Base-by-base conservation (phyloP, 2,113 vertebrate genomes). In the Archocentrus centrarchus region DNA sequence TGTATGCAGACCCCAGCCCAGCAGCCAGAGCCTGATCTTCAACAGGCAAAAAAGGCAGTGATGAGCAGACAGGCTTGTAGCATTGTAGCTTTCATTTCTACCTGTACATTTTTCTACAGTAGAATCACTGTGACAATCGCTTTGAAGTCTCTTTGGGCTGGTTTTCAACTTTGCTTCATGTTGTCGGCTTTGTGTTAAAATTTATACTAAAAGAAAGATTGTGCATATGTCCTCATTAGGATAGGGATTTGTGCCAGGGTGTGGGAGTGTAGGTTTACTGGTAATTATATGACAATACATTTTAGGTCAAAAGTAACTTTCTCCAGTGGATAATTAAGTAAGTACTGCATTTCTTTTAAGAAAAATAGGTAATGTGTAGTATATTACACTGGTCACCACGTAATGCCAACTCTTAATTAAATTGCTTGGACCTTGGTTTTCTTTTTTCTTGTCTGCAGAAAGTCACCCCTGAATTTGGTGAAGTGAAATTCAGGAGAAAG, bases 11-110 rank as follows among this genome's bases (percentile, higher is more conserved):
- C n/a, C 22, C 39, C 44, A 17, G 39, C 39, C 39, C 39, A 66
- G 63, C 63, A 47, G 63, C 2, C 39, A 68, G 63, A 68, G 63
- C 39, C 63, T 68, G 22, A 68, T 68, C 63, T 68, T 68, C 17
- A 68, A 47, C 63, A 68, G 22, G 50, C 17, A 18, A 53, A 7
- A 41, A 66, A 68, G 44, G 63, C 14, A 44, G 63, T 17, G 63
- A 66, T 66, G 14, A 66, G 14, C n/a, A 66, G 22, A 24, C 8
- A 2, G n/a, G 63, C n/a, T 68, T 47, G 39, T 11, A 27, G 14
- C 4, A 1, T 68, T 68, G 39, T 68, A 68, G 22, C 39, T 44
- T 68, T 22, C 7, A 68, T 17, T 47, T 68, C 39, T 68, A 68
- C 63, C 44, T 11, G 41, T 13, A 13, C 3, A 14, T 44, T 22